These are phyloP conservation scores for Eumaeus atala DNA, from an alignment of 1,140 invertebrate genomes.

Conservation along the genomic window DNA sequence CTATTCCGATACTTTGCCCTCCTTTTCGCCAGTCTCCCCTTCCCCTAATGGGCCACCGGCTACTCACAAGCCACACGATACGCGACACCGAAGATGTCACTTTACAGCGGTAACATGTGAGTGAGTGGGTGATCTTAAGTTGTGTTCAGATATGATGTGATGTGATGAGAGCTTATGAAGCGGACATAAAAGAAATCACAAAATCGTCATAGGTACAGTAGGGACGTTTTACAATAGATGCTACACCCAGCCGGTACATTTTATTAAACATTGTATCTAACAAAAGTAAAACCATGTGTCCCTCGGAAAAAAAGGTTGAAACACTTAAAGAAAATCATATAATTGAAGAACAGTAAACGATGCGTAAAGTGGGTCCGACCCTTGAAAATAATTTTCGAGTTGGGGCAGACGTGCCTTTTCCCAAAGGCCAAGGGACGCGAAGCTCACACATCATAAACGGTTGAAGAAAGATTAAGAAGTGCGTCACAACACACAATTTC, in stretches of 20 bases:
- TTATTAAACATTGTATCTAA: neutral
- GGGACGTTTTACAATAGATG: neutral
- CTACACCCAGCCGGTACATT: neutral
- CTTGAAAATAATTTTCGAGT: constrained; percentile 64
- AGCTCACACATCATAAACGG: constrained; percentile 49
- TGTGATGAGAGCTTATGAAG: too few species aligned
- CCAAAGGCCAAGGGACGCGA: constrained; percentile 43
- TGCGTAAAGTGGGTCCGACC: constrained; percentile 61
- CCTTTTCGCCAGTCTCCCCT: too few species aligned
- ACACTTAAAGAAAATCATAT: constrained; percentile 71
- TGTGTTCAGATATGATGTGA: too few species aligned
- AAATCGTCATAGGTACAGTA: neutral
- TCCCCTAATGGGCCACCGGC: too few species aligned
- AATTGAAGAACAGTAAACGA: constrained; percentile 72
- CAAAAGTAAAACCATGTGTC: neutral
- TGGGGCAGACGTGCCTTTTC: constrained; percentile 52
- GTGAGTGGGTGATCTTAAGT: too few species aligned
- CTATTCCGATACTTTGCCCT: too few species aligned
- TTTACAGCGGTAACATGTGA: too few species aligned
- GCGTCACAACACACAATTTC: constrained; percentile 28
- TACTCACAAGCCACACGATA: too few species aligned
- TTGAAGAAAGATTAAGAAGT: constrained; percentile 33
- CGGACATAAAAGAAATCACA: too few species aligned
- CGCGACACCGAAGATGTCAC: too few species aligned
- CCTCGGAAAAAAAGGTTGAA: constrained; percentile 24